Conservation (phyloP, 1,140 invertebrate species). For the Drosophila aff. region DNA sequence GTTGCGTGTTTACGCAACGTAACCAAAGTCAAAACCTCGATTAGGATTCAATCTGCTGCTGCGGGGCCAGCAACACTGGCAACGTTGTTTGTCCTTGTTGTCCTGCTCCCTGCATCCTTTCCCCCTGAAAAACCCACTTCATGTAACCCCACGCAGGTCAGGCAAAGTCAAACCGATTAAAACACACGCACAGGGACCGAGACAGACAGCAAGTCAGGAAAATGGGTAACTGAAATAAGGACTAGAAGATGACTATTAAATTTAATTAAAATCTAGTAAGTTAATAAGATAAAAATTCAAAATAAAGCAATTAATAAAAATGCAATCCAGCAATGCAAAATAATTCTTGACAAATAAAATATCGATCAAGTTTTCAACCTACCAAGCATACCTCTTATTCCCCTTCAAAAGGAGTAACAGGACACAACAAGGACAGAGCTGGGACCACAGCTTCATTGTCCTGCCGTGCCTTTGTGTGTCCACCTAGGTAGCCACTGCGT, state of each 20-base stretch:
- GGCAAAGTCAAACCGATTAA: slow-evolving; percentile 81
- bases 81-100: slow-evolving; percentile 67
- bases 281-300: not conserved
- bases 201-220: slow-evolving; percentile 14
- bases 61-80: slow-evolving; percentile 45
- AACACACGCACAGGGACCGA: slow-evolving; percentile 53
- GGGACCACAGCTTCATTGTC: slow-evolving; percentile 25
- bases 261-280: not conserved
- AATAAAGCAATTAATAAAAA: not conserved
- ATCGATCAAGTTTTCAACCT: no score
- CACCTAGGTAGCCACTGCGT: slow-evolving; percentile 50
- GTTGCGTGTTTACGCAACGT: slow-evolving; percentile 83
- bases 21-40: slow-evolving; percentile 83
- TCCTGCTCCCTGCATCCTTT: slow-evolving; percentile 6
- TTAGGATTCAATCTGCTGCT: slow-evolving; percentile 83
- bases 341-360: not conserved
- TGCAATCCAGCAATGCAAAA: not conserved
- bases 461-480: slow-evolving; percentile 52
- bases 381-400: not conserved
- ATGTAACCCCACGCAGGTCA: slow-evolving; percentile 56
- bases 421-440: slow-evolving; percentile 7
- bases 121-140: slow-evolving; percentile 11
- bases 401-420: not conserved
- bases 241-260: not conserved
- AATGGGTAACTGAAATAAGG: not conserved